Base-by-base conservation (phyloP, 2,113 vertebrate genomes). In the Centrocercus urophasianus region DNA sequence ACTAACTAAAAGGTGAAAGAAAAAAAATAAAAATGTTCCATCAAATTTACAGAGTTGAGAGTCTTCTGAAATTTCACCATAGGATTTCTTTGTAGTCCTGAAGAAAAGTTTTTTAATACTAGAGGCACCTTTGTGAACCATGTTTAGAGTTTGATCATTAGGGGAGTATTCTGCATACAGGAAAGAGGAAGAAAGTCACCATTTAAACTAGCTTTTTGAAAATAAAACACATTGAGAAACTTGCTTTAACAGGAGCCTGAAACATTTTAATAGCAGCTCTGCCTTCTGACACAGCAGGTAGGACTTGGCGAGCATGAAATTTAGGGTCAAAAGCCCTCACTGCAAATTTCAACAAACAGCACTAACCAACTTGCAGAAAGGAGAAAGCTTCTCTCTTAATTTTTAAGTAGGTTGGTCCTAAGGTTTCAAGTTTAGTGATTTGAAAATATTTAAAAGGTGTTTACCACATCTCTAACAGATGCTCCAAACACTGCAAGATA, bases 261-360 rank as follows among this genome's bases (percentile, higher is more conserved):
- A 54, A 67, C 11, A 6, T 40, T 95, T 86, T 50, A 64, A 47
- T 30, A 45, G 16, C 67, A 70, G 9, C 27, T 63, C 3, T 32
- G 22, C 4, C 6, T 77, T 63, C 13, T 84, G 75, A 91, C 48
- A 22, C 20, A 90, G 86, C 32, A 90, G 48, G 66, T 28, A 66
- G 19, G 73, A 83, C 34, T 17, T 19, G 25, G 43, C 2, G 69
- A 72, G 14, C 48, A 63, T 13, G 45, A 88, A 82, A 84, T 38
- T 56, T 38, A 75, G 52, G 52, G 67, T 75, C 50, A 59, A 81
- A 81, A 40, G 73, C 50, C 25, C 64, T 90, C 72, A 61, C 22
- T 30, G 42, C 14, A 21, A 38, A 40, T 25, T 45, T 4, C 17
- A 83, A 11, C 0, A 13, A 13, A 42, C 19, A 0, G 43, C 59